Evolutionary conservation across 2,888 invertebrate species (phyloP), one percentile per base, ranked within the genome.

Genomic region (Hydriomena furcata): DNA sequence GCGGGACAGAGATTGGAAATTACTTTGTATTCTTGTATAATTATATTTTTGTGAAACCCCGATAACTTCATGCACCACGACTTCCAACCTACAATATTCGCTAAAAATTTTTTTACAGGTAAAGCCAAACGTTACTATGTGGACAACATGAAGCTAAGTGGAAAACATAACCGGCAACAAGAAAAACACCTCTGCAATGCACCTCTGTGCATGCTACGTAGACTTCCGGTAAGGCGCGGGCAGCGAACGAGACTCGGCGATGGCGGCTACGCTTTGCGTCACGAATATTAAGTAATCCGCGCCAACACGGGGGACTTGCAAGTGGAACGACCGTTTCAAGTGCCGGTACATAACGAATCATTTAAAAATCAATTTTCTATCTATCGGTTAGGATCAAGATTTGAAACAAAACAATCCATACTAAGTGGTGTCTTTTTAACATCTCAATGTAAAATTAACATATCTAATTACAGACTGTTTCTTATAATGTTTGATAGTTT

Each of bases 181-280:
- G 76, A 73, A 77, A 73, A 77, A 78, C 68, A 63, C n/a, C n/a
- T n/a, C n/a, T n/a, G n/a, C n/a, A n/a, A n/a, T n/a, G n/a, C n/a
- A n/a, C n/a, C n/a, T n/a, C n/a, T n/a, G 68, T 73, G 75, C 70
- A 66, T 68, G 69, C 63, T 68, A 67, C 65, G 64, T 63, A 52
- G 55, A 75, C 78, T 82, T 85, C 85, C 85, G 85, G 83, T 79
- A 76, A 62, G 63, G 68, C 58, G 61, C 55, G 63, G 47, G 52
- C 60, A 60, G 59, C 67, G 66, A 66, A 59, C 70, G 73, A 66
- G 70, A 1, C 25, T 7, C 24, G 1, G 8, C 34, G 23, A 11
- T 7, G 8, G 8, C 68, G 70, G 60, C 60, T 58, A 31, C 58
- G 58, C 48, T 46, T 63, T 61, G 71, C 73, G 74, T 46, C 60